Percentiles rank a stretch among this genome's conserved stretches.
Evolutionary conservation across 92 coral and sea anemone genomes (phyloP).

Genomic region (Epizoanthus ramosus): DNA sequence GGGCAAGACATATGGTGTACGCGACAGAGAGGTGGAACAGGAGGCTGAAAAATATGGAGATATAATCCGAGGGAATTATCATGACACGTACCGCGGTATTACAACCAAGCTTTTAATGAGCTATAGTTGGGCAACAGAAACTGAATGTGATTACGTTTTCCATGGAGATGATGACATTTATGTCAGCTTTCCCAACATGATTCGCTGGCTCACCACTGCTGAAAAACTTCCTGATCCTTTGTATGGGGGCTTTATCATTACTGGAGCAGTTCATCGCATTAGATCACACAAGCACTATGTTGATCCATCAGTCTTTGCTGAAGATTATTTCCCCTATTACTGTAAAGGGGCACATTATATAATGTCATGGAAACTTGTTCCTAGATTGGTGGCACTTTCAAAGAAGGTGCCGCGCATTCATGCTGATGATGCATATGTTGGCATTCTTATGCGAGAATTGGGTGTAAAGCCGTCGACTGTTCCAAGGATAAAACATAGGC

Average conservation of each 20-base stretch:
- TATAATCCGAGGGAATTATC: slow-evolving; percentile 74
- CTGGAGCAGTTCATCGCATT: slow-evolving; percentile 68
- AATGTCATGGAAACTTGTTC: slow-evolving; percentile 69
- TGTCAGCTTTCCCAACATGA: slow-evolving; percentile 70
- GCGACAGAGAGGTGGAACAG: slow-evolving; percentile 47
- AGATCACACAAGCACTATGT: slow-evolving; percentile 76
- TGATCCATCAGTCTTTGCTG: slow-evolving; percentile 50
- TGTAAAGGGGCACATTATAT: slow-evolving; percentile 85
- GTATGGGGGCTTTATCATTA: slow-evolving; percentile 78
- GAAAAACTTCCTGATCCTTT: slow-evolving; percentile 38
- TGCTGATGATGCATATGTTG: slow-evolving; percentile 85
- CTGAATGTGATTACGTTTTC: slow-evolving; percentile 63
- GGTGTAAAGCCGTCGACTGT: slow-evolving; percentile 58
- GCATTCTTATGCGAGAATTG: slow-evolving; percentile 61
- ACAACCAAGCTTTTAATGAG: slow-evolving; percentile 75
- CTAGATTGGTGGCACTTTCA: slow-evolving; percentile 66
- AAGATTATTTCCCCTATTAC: slow-evolving; percentile 67
- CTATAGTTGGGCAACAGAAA: slow-evolving; percentile 81
- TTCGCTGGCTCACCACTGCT: slow-evolving; percentile 63
- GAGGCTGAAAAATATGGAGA: slow-evolving; percentile 76
- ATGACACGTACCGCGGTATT: slow-evolving; percentile 73
- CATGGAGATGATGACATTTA: slow-evolving; percentile 94
- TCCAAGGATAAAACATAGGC: slow-evolving; percentile 62
- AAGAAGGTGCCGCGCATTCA: slow-evolving; percentile 55
- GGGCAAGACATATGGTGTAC: slow-evolving; percentile 49